A percentile compares a stretch with the other conserved stretches of the same genome.
Evolutionary conservation across 2,113 vertebrate genomes (phyloP).

Genomic region (Calyptommatus sinebrachiatus): DNA sequence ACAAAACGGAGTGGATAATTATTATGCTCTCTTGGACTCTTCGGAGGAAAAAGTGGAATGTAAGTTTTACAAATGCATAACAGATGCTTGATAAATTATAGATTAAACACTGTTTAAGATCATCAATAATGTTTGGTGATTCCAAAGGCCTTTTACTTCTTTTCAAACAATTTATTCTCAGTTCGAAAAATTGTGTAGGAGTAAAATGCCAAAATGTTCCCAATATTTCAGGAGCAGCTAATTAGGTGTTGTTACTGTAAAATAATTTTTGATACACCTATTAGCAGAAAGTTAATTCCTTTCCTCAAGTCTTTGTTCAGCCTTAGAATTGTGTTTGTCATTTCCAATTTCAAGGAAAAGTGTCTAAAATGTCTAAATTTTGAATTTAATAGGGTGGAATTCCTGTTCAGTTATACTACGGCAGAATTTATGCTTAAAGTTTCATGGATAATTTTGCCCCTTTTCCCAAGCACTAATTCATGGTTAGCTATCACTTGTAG

Average conservation of each 20-base stretch:
- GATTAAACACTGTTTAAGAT: not conserved
- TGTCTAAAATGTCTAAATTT: constrained; percentile 12
- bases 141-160: not conserved
- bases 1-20: not conserved
- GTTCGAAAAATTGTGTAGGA: not conserved
- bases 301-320: constrained; percentile 13
- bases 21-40: too few relatives aligned
- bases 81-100: too few relatives aligned
- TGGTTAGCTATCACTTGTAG: constrained; percentile 53
- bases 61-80: too few relatives aligned
- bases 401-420: constrained; percentile 22
- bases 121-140: not conserved
- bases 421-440: constrained; percentile 44
- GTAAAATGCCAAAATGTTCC: not conserved
- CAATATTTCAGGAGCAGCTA: not conserved
- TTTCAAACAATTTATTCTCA: constrained; percentile 2
- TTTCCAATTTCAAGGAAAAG: constrained; percentile 11
- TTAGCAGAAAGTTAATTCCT: constrained; percentile 35
- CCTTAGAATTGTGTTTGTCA: not conserved
- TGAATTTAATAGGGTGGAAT: constrained; percentile 22
- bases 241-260: not conserved
- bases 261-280: constrained; percentile 27
- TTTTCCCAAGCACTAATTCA: constrained; percentile 58
- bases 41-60: too few relatives aligned
- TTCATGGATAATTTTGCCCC: constrained; percentile 49